Conservation (phyloP, 2,113 vertebrate genomes). For the Phocoena phocoena region DNA sequence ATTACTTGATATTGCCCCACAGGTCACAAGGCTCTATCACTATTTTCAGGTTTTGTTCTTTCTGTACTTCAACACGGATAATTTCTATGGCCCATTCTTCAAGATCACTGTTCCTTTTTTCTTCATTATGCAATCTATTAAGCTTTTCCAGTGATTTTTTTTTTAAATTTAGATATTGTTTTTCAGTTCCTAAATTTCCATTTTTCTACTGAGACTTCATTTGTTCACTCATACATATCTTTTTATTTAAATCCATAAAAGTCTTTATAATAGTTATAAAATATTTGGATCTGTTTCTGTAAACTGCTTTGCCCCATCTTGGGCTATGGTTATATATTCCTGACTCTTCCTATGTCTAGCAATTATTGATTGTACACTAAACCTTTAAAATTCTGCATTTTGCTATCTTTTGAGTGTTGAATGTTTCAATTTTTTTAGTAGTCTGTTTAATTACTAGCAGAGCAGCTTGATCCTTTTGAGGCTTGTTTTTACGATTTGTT, state of each 20-base stretch:
- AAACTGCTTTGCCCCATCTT: neutral
- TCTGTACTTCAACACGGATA: neutral
- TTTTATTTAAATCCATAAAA: neutral
- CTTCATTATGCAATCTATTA: neutral
- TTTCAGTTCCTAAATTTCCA: neutral
- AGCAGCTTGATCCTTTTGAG: neutral
- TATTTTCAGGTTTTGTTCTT: neutral
- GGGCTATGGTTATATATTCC: neutral
- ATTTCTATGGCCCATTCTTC: neutral
- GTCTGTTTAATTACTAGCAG: neutral
- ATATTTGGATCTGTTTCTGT: neutral
- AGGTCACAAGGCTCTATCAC: neutral
- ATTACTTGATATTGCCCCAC: neutral
- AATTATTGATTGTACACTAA: neutral
- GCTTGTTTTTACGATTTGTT: neutral
- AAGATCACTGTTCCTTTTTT: neutral
- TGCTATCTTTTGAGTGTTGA: neutral
- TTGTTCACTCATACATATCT: neutral
- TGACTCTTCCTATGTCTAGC: neutral
- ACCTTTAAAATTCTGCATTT: neutral
- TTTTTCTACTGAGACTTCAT: neutral
- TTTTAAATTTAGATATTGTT: neutral
- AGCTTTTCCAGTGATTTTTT: neutral
- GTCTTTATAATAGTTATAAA: neutral
- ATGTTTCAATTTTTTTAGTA: neutral